phyloP scores from a whole-genome alignment of 2,113 vertebrate species.

The Pionites leucogaster region DNA sequence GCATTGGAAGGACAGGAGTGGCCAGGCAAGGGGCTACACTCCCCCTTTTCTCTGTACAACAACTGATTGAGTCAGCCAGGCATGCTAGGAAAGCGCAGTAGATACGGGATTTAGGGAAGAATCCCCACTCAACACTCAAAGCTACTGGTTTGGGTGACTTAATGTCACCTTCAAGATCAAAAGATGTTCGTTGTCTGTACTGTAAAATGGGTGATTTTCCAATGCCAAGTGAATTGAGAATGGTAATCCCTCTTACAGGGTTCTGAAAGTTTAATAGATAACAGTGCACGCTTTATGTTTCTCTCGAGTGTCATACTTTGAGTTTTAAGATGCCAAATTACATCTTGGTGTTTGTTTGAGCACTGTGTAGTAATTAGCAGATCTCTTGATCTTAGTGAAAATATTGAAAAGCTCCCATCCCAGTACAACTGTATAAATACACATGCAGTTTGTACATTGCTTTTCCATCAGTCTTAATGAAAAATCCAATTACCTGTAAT shows the following conservation, averaged over 20 bases:
- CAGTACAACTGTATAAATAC: not conserved
- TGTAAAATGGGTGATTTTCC: not conserved
- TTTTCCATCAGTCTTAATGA: not conserved
- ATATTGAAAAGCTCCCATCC: not conserved
- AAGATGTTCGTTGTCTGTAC: not conserved
- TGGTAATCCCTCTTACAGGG: not conserved
- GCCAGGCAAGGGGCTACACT: not conserved
- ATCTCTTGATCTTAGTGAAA: conserved; percentile 11
- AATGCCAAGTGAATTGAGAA: not conserved
- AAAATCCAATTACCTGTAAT: not conserved
- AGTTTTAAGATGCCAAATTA: not conserved
- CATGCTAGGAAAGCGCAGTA: not conserved
- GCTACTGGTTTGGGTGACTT: not conserved
- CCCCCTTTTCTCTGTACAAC: rapidly evolving
- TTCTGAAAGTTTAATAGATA: not conserved
- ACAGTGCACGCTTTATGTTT: not conserved
- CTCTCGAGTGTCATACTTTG: not conserved
- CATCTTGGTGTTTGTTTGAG: not conserved
- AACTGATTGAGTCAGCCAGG: rapidly evolving
- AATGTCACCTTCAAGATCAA: not conserved
- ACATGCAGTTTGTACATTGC: not conserved
- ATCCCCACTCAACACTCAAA: not conserved
- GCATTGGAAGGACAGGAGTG: not conserved
- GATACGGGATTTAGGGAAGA: not conserved
- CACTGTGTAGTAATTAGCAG: not conserved